Evolutionary conservation across 2,113 vertebrate species (phyloP).

Genomic region (Sigmodon hispidus): DNA sequence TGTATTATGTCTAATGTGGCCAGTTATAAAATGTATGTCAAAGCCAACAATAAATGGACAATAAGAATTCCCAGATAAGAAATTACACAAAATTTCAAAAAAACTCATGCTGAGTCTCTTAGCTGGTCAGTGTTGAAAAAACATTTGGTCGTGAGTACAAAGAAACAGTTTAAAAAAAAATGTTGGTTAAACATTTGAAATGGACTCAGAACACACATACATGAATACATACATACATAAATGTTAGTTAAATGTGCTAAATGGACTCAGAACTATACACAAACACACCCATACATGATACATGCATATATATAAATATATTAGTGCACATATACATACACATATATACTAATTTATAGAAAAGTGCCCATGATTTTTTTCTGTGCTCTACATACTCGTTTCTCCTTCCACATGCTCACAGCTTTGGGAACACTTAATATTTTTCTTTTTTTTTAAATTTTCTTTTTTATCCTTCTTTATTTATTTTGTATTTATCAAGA

Average conservation of each 20-base stretch:
- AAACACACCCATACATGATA: neutral
- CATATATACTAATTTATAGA: neutral
- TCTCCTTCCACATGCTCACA: no score
- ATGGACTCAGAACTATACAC: neutral
- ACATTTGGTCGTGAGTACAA: neutral
- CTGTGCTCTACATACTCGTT: no score
- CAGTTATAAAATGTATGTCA: neutral
- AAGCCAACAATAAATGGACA: conserved; percentile 5
- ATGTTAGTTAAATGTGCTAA: neutral
- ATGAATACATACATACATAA: neutral
- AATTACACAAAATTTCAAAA: neutral
- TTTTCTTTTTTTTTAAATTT: no score
- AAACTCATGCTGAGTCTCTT: neutral
- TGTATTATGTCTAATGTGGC: neutral
- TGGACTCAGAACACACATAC: neutral
- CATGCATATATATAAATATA: neutral
- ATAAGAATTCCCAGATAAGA: neutral
- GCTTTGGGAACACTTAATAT: no score
- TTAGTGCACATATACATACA: neutral
- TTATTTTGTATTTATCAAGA: no score
- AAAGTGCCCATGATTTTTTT: no score
- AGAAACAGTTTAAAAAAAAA: conserved; percentile 15
- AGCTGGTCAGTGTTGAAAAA: neutral
- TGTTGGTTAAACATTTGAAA: neutral
- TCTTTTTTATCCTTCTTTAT: no score